phyloP scores from a whole-genome alignment of 2,113 vertebrate genomes.

The Panthera tigris region DNA sequence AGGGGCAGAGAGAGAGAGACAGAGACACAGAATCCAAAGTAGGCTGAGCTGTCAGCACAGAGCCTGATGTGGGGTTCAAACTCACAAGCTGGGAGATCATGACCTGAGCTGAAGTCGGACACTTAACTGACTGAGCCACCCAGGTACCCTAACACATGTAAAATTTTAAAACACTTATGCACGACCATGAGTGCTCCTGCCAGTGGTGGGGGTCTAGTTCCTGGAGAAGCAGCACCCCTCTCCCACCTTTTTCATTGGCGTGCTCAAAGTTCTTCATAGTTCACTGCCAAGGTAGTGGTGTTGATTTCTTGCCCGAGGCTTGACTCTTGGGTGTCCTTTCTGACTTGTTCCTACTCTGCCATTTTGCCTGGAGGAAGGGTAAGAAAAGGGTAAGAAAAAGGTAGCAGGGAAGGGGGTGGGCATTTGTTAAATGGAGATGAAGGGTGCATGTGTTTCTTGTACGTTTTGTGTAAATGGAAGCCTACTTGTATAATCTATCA shows the following conservation, averaged over 20 bases:
- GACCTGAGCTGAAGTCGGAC: too few species aligned
- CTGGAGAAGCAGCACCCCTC: background rate
- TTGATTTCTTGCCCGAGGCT: background rate
- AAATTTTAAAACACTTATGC: background rate
- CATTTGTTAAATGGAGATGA: background rate
- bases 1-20: too few species aligned
- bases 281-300: background rate
- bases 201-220: background rate
- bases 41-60: too few species aligned
- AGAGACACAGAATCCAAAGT: too few species aligned
- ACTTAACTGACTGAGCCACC: too few species aligned
- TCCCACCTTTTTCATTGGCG: background rate
- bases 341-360: background rate
- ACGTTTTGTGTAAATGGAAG: slow-evolving; percentile 9
- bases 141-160: background rate
- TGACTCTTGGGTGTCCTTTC: background rate
- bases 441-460: background rate
- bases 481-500: background rate
- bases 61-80: too few species aligned
- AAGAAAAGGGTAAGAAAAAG: background rate
- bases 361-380: background rate
- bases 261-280: background rate
- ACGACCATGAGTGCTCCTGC: background rate
- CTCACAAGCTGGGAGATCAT: too few species aligned
- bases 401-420: background rate